Conservation (phyloP, 2,113 vertebrate species). For the Tetrax tetrax region DNA sequence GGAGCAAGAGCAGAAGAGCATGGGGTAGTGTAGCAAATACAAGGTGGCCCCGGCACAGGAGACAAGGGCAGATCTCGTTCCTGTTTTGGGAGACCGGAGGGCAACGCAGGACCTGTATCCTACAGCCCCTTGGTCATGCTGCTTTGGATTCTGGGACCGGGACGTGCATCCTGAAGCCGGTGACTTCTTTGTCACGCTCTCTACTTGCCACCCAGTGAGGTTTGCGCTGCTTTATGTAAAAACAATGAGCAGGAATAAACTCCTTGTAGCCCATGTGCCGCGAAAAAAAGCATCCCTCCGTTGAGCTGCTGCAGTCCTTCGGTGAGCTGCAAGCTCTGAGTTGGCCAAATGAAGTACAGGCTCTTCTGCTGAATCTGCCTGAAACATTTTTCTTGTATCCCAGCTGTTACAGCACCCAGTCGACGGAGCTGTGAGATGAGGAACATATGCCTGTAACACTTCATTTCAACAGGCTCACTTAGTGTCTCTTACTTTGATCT, state of each 20-base stretch:
- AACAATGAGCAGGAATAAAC: neutral
- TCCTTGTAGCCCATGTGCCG: neutral
- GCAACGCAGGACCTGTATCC: neutral
- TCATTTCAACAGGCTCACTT: conserved; percentile 67
- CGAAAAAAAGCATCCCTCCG: neutral
- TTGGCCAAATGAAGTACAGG: conserved; percentile 54
- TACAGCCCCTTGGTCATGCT: accelerated
- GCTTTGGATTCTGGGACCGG: neutral
- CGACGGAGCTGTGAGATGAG: conserved; percentile 59
- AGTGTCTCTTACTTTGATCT: conserved; percentile 69
- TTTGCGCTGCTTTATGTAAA: neutral
- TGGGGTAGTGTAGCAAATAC: neutral
- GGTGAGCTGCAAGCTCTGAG: conserved; percentile 5
- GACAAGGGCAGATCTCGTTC: neutral
- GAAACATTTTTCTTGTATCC: conserved; percentile 63
- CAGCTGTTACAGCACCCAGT: conserved; percentile 69
- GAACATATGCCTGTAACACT: conserved; percentile 72
- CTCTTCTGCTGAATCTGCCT: conserved; percentile 66
- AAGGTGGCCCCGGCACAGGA: neutral
- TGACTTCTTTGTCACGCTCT: neutral
- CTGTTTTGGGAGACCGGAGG: accelerated
- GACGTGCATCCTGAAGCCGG: accelerated
- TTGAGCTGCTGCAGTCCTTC: neutral
- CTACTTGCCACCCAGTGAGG: neutral
- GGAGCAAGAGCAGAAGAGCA: neutral